Evolutionary conservation across 2,797 vertebrate species (phyloP).

Genomic region (Carcharodon carcharias): DNA sequence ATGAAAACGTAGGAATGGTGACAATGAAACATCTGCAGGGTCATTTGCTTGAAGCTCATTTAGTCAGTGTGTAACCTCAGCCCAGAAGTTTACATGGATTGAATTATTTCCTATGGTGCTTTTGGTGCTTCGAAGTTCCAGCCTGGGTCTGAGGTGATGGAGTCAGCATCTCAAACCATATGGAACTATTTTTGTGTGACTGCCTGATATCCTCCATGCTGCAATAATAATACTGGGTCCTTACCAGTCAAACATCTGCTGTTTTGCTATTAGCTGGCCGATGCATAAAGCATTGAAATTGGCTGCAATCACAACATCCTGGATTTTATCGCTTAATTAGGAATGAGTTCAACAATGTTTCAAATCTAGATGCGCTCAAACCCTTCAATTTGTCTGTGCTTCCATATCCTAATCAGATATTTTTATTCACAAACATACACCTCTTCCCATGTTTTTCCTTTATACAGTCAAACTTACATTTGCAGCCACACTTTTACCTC

Average conservation of each 20-base stretch:
- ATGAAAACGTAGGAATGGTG: not conserved
- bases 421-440: not conserved
- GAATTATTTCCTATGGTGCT: not conserved
- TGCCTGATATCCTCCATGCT: not conserved
- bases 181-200: not conserved
- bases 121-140: not conserved
- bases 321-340: not conserved
- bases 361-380: not conserved
- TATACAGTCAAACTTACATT: not conserved
- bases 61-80: not conserved
- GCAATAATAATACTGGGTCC: not conserved
- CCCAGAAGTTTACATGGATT: not conserved
- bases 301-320: conserved; percentile 6
- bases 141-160: not conserved
- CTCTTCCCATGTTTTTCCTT: not conserved
- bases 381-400: not conserved
- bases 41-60: conserved; percentile 16
- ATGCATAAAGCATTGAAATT: not conserved
- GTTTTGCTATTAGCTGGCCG: not conserved
- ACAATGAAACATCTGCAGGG: not conserved
- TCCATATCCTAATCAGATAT: not conserved
- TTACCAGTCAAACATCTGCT: not conserved
- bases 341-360: not conserved
- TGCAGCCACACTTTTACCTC: not conserved
- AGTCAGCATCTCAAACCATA: not conserved